Conservation (phyloP, 2,888 invertebrate species). For the Coleophora deauratella region DNA sequence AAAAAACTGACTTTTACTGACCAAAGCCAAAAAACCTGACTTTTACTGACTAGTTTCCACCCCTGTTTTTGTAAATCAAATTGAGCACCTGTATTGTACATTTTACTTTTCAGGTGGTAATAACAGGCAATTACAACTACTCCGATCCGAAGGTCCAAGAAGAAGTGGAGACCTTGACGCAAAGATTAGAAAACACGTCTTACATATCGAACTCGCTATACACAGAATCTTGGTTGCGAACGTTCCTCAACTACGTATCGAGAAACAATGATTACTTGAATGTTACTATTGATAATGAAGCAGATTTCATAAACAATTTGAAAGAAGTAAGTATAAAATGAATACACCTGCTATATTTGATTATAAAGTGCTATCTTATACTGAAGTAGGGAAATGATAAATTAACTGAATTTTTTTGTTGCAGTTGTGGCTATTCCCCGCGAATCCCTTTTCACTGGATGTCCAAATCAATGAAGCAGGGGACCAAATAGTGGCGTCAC, state of each 20-base stretch:
- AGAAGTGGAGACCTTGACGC: slow-evolving; percentile 85
- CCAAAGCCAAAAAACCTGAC: no score
- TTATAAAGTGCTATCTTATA: no score
- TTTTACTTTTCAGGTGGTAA: slow-evolving; percentile 86
- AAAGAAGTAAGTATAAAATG: slow-evolving; percentile 74
- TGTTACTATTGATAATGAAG: slow-evolving; percentile 82
- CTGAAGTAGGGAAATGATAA: no score
- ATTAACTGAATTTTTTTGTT: slow-evolving; percentile 31
- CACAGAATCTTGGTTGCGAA: slow-evolving; percentile 92
- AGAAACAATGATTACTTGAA: slow-evolving; percentile 84
- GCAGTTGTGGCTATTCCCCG: slow-evolving; percentile 84
- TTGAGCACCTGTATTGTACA: no score
- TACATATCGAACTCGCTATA: slow-evolving; percentile 86
- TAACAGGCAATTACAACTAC: slow-evolving; percentile 87
- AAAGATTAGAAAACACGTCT: slow-evolving; percentile 83
- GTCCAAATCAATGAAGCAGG: slow-evolving; percentile 86
- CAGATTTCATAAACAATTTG: slow-evolving; percentile 81
- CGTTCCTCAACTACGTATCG: slow-evolving; percentile 84
- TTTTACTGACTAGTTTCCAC: no score
- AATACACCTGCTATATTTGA: no score
- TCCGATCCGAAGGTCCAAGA: slow-evolving; percentile 83
- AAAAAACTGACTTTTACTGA: no score
- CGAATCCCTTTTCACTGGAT: slow-evolving; percentile 86
- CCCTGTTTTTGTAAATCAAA: no score
- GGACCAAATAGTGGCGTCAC: slow-evolving; percentile 84